phyloP scores from a whole-genome alignment of 2,888 invertebrate species.

The Uropetala carovei region DNA sequence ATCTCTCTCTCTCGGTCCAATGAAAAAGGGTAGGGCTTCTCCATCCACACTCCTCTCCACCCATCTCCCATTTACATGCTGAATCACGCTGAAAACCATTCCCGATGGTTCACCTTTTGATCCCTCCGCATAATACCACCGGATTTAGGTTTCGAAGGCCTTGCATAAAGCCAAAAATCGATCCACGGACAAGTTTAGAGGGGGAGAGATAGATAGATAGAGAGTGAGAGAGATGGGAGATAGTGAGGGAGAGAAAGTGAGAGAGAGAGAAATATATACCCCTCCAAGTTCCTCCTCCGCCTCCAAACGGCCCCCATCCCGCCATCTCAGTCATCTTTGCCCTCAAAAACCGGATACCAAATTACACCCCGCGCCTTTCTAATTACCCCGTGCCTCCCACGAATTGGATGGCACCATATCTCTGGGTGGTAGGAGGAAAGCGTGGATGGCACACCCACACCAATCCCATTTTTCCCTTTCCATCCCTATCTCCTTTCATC shows the following conservation, averaged over 20 bases:
- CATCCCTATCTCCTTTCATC: too few relatives aligned
- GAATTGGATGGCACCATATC: too few relatives aligned
- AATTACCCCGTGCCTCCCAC: not conserved
- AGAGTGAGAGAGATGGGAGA: not conserved
- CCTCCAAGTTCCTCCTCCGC: too few relatives aligned
- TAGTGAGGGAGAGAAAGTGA: not conserved
- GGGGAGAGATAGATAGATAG: not conserved
- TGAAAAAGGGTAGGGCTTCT: not conserved
- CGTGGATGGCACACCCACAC: not conserved
- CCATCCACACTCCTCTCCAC: not conserved
- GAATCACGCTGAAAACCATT: too few relatives aligned
- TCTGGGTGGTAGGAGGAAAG: not conserved
- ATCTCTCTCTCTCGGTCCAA: not conserved
- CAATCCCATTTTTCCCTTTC: too few relatives aligned
- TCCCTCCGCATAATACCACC: not conserved
- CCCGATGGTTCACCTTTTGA: not conserved
- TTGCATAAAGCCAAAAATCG: not conserved
- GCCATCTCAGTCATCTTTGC: not conserved
- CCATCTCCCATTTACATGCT: too few relatives aligned
- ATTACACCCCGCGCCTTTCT: not conserved
- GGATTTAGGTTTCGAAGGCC: slow-evolving; percentile 10
- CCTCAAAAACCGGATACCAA: not conserved
- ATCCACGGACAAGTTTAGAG: not conserved
- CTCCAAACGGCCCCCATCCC: too few relatives aligned
- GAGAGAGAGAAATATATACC: not conserved